A percentile compares a stretch with the other conserved stretches of the same genome.
phyloP scores from a whole-genome alignment of 2,113 vertebrate species.

The Indri indri region DNA sequence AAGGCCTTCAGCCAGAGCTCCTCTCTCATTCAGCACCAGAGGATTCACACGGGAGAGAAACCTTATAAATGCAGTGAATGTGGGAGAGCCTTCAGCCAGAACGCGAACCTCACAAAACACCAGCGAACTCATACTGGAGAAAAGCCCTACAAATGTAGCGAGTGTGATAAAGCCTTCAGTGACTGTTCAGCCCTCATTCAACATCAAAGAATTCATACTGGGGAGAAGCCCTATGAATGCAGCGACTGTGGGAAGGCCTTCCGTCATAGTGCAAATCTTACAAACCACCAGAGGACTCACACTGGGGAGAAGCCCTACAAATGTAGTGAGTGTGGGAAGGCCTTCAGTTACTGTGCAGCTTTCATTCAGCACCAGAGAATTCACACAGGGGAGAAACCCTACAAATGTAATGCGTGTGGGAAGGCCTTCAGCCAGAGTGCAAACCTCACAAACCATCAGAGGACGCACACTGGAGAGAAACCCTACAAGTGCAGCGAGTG shows the following conservation, averaged over 20 bases:
- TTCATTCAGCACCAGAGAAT: conserved; percentile 64
- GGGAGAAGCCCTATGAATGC: conserved; percentile 61
- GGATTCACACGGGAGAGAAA: conserved; percentile 44
- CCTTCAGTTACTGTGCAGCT: conserved; percentile 57
- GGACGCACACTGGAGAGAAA: conserved; percentile 58
- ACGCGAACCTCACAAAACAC: conserved; percentile 55
- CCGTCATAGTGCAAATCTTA: conserved; percentile 49
- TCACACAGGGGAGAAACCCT: conserved; percentile 58
- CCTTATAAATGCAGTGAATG: conserved; percentile 44
- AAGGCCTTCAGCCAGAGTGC: conserved; percentile 62
- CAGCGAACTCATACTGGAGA: conserved; percentile 59
- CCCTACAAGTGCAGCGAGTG: conserved; percentile 56
- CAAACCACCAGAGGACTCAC: conserved; percentile 63
- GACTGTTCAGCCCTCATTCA: conserved; percentile 46
- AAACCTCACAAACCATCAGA: conserved; percentile 57
- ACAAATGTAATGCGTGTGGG: neutral
- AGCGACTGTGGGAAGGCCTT: conserved; percentile 50
- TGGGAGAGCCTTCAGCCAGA: conserved; percentile 62
- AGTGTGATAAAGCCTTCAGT: conserved; percentile 60
- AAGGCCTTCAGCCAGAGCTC: conserved; percentile 64
- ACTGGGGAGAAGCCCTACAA: conserved; percentile 62
- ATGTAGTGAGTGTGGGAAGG: conserved; percentile 45
- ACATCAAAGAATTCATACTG: conserved; percentile 54
- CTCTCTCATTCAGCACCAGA: conserved; percentile 51
- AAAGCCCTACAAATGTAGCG: conserved; percentile 53